Evolutionary conservation across 2,888 invertebrate genomes (phyloP).

Genomic region (Conomelus anceps): DNA sequence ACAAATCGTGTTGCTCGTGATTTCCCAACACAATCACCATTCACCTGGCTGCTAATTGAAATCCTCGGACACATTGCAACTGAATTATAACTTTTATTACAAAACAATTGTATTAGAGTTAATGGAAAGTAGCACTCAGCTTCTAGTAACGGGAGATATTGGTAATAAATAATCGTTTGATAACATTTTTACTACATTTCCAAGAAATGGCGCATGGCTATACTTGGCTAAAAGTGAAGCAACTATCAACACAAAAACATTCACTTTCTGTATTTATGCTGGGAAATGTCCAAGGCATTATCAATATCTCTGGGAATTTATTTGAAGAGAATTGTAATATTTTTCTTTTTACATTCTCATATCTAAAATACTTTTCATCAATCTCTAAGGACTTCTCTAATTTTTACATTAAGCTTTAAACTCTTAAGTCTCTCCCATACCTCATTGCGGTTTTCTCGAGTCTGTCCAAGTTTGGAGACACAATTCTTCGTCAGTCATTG

Average conservation of each 20-base stretch:
- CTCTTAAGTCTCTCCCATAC: too few relatives aligned
- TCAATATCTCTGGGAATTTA: not conserved
- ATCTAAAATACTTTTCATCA: too few relatives aligned
- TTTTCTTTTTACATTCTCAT: too few relatives aligned
- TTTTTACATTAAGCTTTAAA: too few relatives aligned
- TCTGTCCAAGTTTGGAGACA: too few relatives aligned
- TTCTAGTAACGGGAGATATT: not conserved
- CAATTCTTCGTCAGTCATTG: too few relatives aligned
- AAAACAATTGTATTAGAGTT: not conserved
- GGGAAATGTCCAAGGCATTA: too few relatives aligned
- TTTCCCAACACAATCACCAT: not conserved
- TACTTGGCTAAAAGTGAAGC: not conserved
- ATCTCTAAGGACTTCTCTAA: too few relatives aligned
- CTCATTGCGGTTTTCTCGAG: too few relatives aligned
- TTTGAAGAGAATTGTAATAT: not conserved
- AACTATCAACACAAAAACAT: not conserved
- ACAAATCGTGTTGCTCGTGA: not conserved
- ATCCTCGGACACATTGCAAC: not conserved
- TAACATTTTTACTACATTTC: not conserved
- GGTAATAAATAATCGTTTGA: not conserved
- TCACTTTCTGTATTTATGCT: not conserved
- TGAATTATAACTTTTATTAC: not conserved
- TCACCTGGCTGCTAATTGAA: not conserved
- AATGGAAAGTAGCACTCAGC: not conserved
- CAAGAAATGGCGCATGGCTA: not conserved